Conservation (phyloP, 2,797 vertebrate species). For the Danio albolineatus region DNA sequence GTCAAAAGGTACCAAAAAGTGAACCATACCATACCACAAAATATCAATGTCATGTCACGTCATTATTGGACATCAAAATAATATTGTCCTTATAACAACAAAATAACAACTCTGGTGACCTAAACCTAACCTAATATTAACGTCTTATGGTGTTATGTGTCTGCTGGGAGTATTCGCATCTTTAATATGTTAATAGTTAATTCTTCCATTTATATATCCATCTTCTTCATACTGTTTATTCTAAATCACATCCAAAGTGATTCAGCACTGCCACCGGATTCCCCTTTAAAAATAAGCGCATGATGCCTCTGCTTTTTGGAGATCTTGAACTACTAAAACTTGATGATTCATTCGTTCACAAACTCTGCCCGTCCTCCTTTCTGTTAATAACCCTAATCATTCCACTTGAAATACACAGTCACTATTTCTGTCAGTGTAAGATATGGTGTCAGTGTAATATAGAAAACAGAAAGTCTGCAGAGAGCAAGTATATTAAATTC, state of each 20-base stretch:
- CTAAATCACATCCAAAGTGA: neutral
- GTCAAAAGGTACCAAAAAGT: too few relatives aligned
- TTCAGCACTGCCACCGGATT: neutral
- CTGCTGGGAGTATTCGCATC: too few relatives aligned
- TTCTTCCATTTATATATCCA: too few relatives aligned
- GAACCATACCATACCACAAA: too few relatives aligned
- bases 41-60: too few relatives aligned
- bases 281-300: neutral
- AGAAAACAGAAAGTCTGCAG: conserved; percentile 38
- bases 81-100: too few relatives aligned
- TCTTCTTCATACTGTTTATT: too few relatives aligned
- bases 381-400: conserved; percentile 30
- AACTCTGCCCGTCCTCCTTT: neutral
- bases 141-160: too few relatives aligned
- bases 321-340: conserved; percentile 19
- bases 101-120: too few relatives aligned
- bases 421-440: conserved; percentile 43
- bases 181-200: too few relatives aligned
- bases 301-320: neutral
- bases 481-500: conserved; percentile 26
- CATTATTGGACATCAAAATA: too few relatives aligned
- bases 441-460: conserved; percentile 40
- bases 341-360: conserved; percentile 37
- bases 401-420: conserved; percentile 27
- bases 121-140: too few relatives aligned